Evolutionary conservation across 2,888 invertebrate genomes (phyloP).

Genomic region (Heliconius erato): DNA sequence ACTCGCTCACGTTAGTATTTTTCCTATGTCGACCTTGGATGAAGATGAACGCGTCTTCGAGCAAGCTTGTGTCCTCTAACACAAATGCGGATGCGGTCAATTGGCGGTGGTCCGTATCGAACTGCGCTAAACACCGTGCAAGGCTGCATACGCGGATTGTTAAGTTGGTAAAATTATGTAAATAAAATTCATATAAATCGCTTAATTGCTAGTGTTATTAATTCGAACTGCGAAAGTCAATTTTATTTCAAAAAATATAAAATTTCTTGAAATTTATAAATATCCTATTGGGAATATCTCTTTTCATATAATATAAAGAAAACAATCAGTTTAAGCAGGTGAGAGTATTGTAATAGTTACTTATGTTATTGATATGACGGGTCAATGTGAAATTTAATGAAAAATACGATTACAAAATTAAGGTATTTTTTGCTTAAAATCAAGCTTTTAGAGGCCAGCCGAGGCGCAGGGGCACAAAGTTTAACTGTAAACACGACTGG

Average conservation of each 20-base stretch:
- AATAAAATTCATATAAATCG: not conserved
- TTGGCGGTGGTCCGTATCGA: constrained; percentile 80
- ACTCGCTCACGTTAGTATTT: constrained; percentile 49
- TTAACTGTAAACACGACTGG: no score
- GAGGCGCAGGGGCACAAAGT: no score
- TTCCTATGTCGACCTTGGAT: constrained; percentile 67
- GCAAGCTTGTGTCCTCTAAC: constrained; percentile 81
- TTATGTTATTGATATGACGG: no score
- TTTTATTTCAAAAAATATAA: no score
- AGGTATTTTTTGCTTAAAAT: not conserved
- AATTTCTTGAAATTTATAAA: not conserved
- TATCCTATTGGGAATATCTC: not conserved
- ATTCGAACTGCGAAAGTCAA: not conserved
- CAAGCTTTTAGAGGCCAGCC: not conserved
- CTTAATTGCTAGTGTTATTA: not conserved
- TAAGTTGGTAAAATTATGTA: constrained; percentile 43
- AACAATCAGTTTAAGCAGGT: no score
- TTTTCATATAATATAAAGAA: not conserved
- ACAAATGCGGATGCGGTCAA: constrained; percentile 85
- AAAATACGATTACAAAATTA: not conserved
- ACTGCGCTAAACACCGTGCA: constrained; percentile 82
- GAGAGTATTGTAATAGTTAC: no score
- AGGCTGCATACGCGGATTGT: constrained; percentile 66
- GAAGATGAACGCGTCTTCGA: constrained; percentile 79
- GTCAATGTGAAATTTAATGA: not conserved